Conservation (phyloP, 2,113 vertebrate species). For the Carlito syrichta region DNA sequence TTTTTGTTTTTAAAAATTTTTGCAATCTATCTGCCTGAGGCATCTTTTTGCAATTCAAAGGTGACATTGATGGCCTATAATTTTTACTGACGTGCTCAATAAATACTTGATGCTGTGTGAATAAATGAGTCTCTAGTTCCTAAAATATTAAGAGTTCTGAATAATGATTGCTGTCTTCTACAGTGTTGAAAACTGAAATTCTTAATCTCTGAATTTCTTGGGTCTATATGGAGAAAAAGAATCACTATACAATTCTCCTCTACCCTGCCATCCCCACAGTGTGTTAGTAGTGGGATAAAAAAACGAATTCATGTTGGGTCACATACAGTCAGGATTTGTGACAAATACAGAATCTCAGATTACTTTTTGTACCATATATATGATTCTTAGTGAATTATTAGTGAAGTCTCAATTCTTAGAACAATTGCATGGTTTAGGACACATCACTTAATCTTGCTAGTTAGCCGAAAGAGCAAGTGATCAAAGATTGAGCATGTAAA, state of each 20-base stretch:
- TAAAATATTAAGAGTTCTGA: background rate
- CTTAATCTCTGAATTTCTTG: background rate
- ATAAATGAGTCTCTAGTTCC: background rate
- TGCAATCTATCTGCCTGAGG: background rate
- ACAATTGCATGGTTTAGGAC: background rate
- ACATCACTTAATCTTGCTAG: background rate
- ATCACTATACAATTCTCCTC: background rate
- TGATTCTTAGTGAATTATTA: background rate
- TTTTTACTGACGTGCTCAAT: background rate
- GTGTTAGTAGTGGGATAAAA: background rate
- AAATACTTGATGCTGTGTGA: background rate
- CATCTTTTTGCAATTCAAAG: background rate
- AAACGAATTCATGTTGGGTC: too few relatives aligned
- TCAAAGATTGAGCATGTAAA: slow-evolving; percentile 5
- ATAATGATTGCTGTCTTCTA: background rate
- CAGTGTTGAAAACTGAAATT: background rate
- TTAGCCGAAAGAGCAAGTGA: background rate
- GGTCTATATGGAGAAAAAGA: background rate
- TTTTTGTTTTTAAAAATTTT: background rate
- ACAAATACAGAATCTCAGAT: background rate
- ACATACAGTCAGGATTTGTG: background rate
- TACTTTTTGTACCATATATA: background rate
- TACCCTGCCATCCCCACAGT: background rate
- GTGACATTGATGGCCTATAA: background rate
- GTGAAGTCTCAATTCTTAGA: background rate